These are phyloP conservation scores for Lepetodrilus schrolli DNA, from an alignment of 2,888 invertebrate genomes.

Conservation along the genomic window DNA sequence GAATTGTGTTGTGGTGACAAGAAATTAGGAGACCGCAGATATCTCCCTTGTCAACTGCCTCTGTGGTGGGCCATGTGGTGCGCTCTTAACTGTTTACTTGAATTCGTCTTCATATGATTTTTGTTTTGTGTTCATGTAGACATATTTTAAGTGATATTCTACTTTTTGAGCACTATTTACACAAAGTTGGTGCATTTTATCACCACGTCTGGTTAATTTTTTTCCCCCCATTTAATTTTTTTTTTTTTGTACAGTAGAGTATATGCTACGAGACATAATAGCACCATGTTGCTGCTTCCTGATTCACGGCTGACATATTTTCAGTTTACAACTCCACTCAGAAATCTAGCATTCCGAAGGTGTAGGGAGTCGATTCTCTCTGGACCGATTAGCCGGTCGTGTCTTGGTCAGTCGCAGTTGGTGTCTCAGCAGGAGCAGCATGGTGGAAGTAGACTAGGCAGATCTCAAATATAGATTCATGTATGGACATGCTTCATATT, in stretches of 20 bases:
- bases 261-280: neutral
- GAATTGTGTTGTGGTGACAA: neutral
- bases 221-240: too few relatives aligned
- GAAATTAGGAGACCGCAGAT: too few relatives aligned
- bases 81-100: neutral
- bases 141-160: neutral
- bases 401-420: too few relatives aligned
- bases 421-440: too few relatives aligned
- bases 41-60: too few relatives aligned
- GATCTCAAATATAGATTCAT: neutral
- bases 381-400: too few relatives aligned
- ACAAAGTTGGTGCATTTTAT: neutral
- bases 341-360: too few relatives aligned
- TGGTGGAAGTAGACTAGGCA: neutral
- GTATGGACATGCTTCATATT: neutral
- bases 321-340: too few relatives aligned
- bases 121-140: constrained; percentile 26
- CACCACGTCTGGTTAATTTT: neutral
- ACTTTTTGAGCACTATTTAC: constrained; percentile 14
- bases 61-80: too few relatives aligned
- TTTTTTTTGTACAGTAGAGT: constrained; percentile 10
- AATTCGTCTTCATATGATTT: neutral
- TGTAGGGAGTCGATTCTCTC: too few relatives aligned
- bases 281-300: neutral
- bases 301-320: too few relatives aligned